Conservation (phyloP, 2,113 vertebrate genomes). For the Oxygymnocypris stewartii region DNA sequence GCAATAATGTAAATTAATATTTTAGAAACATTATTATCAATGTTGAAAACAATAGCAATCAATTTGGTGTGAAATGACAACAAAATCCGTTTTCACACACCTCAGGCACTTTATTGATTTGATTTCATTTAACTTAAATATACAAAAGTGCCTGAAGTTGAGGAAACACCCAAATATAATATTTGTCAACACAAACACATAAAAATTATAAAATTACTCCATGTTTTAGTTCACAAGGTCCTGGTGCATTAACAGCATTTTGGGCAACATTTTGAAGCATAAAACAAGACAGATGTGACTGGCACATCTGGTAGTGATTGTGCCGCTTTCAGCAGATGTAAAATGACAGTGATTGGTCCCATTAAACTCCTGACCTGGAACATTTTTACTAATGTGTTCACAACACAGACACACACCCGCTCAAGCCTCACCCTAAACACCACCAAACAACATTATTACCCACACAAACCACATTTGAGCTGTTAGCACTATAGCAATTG, state of each 20-base stretch:
- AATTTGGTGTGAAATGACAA: too few species aligned
- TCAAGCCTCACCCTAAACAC: not conserved
- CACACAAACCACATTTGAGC: slow-evolving; percentile 3
- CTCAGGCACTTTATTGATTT: too few species aligned
- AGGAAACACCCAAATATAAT: too few species aligned
- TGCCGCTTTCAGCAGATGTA: slow-evolving; percentile 43
- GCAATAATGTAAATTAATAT: not conserved
- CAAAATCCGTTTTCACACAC: too few species aligned
- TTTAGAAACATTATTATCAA: too few species aligned
- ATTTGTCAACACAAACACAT: too few species aligned
- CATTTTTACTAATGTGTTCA: slow-evolving; percentile 57
- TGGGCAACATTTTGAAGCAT: not conserved
- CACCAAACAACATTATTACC: not conserved
- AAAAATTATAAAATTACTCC: not conserved
- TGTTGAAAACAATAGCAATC: too few species aligned
- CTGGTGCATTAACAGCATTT: not conserved
- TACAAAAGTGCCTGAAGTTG: too few species aligned
- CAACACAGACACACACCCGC: slow-evolving; percentile 45
- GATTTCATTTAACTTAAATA: too few species aligned
- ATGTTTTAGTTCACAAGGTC: not conserved
- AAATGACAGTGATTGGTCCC: slow-evolving; percentile 61
- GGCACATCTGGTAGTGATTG: slow-evolving; percentile 47
- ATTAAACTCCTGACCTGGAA: slow-evolving; percentile 68
- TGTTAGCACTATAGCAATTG: not conserved
- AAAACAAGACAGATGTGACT: not conserved